Conservation (phyloP, 2,113 vertebrate species). For the Poicephalus meyeri region DNA sequence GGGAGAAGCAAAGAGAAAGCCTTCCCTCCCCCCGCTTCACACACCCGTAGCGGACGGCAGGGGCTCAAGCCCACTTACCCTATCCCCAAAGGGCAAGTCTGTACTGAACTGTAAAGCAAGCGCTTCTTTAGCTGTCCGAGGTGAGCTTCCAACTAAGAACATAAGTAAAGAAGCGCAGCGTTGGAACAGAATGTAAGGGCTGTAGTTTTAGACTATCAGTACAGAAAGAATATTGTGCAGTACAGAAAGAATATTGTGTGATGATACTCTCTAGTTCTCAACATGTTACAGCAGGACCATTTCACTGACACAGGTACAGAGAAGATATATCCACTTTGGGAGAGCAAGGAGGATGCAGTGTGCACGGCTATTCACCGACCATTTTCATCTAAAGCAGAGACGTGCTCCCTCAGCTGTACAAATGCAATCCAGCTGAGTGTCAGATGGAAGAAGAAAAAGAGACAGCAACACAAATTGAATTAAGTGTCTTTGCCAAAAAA, state of each 20-base stretch:
- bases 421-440: not conserved
- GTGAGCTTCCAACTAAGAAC: not conserved
- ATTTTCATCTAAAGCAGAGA: not conserved
- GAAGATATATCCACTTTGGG: rapidly evolving
- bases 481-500: not conserved
- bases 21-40: not conserved
- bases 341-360: not conserved
- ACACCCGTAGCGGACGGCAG: not conserved
- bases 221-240: rapidly evolving
- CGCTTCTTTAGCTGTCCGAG: not conserved
- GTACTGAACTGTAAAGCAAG: not conserved
- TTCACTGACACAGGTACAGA: not conserved
- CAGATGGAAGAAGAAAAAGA: not conserved
- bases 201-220: not conserved
- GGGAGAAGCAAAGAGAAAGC: not conserved
- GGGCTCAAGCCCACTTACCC: not conserved
- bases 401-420: not conserved
- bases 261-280: not conserved
- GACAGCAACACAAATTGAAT: constrained; percentile 7
- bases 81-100: not conserved
- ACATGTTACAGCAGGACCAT: rapidly evolving
- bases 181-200: not conserved
- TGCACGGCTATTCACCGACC: rapidly evolving
- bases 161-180: not conserved
- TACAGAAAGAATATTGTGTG: rapidly evolving